These are phyloP conservation scores for Caenorhabditis plicata DNA, from an alignment of 2,888 invertebrate species.

Conservation along the genomic window DNA sequence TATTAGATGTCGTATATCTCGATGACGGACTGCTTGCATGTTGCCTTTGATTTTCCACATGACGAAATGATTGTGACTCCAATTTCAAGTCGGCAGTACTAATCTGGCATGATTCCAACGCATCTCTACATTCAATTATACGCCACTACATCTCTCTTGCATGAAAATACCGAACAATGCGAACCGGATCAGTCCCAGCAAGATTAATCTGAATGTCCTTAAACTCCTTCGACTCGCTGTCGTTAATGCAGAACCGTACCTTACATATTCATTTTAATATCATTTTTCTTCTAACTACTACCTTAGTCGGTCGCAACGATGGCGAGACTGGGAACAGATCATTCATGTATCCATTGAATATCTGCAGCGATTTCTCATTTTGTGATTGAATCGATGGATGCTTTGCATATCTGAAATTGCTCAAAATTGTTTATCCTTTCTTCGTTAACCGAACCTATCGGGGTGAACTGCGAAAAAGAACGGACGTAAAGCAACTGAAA, in stretches of 20 bases:
- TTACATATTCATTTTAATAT: conserved; percentile 9
- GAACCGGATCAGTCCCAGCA: conserved; percentile 56
- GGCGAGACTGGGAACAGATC: conserved; percentile 55
- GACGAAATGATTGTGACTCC: conserved; percentile 4
- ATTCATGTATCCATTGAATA: conserved; percentile 65
- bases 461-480: conserved; percentile 69
- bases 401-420: conserved; percentile 63
- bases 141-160: neutral
- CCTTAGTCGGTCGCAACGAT: conserved; percentile 24
- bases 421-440: neutral
- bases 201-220: conserved; percentile 50
- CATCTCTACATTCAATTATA: conserved; percentile 40
- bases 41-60: neutral
- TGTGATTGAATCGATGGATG: conserved; percentile 64
- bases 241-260: conserved; percentile 51
- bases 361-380: conserved; percentile 63
- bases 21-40: conserved; percentile 3
- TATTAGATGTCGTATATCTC: conserved; percentile 22
- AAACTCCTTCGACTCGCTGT: conserved; percentile 25
- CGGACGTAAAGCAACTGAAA: conserved; percentile 66
- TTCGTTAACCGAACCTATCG: conserved; percentile 59
- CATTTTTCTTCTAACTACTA: neutral
- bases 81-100: conserved; percentile 49
- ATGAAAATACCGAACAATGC: conserved; percentile 50
- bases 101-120: conserved; percentile 55